Evolutionary conservation across 2,888 invertebrate species (phyloP), one percentile per base, ranked within the genome.

Genomic region (Coelopa pilipes): DNA sequence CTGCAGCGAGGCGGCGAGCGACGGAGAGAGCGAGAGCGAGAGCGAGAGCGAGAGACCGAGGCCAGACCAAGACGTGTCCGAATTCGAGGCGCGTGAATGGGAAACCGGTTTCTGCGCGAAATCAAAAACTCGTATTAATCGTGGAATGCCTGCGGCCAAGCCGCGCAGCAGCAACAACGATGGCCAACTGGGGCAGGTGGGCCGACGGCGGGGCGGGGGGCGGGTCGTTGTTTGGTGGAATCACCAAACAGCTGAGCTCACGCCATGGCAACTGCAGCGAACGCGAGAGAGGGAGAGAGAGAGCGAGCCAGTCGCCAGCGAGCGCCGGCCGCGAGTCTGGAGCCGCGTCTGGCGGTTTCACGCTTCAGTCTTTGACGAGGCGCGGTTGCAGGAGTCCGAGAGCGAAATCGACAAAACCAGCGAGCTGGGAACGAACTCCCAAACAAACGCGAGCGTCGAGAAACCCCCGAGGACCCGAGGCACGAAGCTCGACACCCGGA

Each of bases 231-330:
- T n/a, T n/a, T n/a, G n/a, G n/a, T n/a, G 45, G 1, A 11, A 62
- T 11, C 24, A 62, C 9, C 15, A 47, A 70, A 70, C 70, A 70
- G 60, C 70, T 70, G 70, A 59, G 70, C 60, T 34, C 34, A 21
- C 65, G 19, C 65, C 49, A 65, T 17, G 65, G 46, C 11, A 21
- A 47, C 49, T 34, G 34, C 34, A 7, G 34, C 7, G 34, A 34
- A 34, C 34, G 34, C 34, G 34, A 34, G 34, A 34, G 34, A 34
- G 34, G 4, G 34, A 34, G 4, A 4, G 34, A 34, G 34, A 34
- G 34, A 34, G 34, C 2, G 34, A 34, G 34, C 2, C 4, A 34
- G 34, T 34, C 7, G 34, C n/a, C n/a, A n/a, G n/a, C n/a, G 3
- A 13, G 34, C 24, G 19, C n/a, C 1, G 21, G 34, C 7, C 34